Evolutionary conservation across 2,797 vertebrate genomes (phyloP).

Genomic region (Leptatherina wallacei): DNA sequence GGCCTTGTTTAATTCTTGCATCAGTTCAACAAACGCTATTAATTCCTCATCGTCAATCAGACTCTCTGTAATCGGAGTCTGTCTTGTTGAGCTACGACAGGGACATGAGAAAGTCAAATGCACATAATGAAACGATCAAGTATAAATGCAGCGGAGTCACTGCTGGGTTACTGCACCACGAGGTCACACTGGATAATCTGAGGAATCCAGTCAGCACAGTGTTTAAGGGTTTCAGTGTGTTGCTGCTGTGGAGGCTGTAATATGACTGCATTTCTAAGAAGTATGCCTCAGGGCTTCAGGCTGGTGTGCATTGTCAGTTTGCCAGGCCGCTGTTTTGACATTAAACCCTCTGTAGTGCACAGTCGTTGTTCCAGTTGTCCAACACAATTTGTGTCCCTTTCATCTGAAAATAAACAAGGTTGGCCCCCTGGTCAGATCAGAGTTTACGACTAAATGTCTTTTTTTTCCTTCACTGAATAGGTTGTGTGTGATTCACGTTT

Average conservation of each 20-base stretch:
- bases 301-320: constrained; percentile 58
- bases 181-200: constrained; percentile 44
- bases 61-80: constrained; percentile 50
- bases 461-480: neutral
- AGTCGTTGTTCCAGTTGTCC: constrained; percentile 77
- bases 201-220: constrained; percentile 34
- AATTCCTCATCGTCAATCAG: constrained; percentile 63
- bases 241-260: constrained; percentile 49
- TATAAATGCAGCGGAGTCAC: constrained; percentile 30
- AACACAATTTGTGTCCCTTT: constrained; percentile 74
- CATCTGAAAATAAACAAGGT: constrained; percentile 70
- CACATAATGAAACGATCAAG: constrained; percentile 41
- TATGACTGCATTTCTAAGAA: constrained; percentile 57
- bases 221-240: constrained; percentile 29
- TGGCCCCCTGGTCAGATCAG: constrained; percentile 34
- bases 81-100: constrained; percentile 45
- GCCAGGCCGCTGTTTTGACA: constrained; percentile 71
- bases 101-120: constrained; percentile 20
- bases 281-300: constrained; percentile 59
- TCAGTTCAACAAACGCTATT: constrained; percentile 58
- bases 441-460: constrained; percentile 18
- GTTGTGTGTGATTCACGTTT: constrained; percentile 1
- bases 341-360: constrained; percentile 70
- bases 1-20: constrained; percentile 63
- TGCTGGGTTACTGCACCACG: constrained; percentile 21